Base-by-base conservation (phyloP, 2,888 invertebrate genomes). In the Baccha elongata region DNA sequence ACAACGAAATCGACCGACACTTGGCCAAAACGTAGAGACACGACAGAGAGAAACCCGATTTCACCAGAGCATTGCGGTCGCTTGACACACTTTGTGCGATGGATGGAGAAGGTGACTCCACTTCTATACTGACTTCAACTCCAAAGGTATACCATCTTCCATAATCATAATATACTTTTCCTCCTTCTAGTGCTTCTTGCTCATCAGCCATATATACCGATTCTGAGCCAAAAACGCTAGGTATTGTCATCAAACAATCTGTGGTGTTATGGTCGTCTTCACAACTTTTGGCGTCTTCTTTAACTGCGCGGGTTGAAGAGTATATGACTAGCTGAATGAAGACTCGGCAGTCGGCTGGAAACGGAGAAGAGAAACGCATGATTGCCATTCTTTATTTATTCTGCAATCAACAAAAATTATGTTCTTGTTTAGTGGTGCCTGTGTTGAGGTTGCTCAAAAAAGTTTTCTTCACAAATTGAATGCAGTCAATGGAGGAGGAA, bases 31-130 rank as follows among this genome's bases (percentile, higher is more conserved):
- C 74, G 19, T 50, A 50, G 50, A 72, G 53, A 67, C 65, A 32
- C 5, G 29, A 75, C 65, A 67, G 42, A 83, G 62, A 68, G 68
- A 83, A 83, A 83, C 83, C 83, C 78, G 83, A 83, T 83, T 83
- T 83, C 83, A 78, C 83, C 83, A 73, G 72, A 73, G 76, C 76
- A 78, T 83, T 83, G 83, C 83, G 83, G 83, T 83, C 78, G 83
- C 78, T 78, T 83, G 83, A 83, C 83, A 83, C 78, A 83, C 83
- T 78, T 83, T 83, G 78, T 73, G 78, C 64, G n/a, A n/a, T n/a
- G n/a, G n/a, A n/a, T n/a, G 68, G 68, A 83, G 83, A 83, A 83
- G 78, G 83, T 83, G 68, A 76, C 83, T 83, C 78, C 44, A 78
- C 72, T 58, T 48, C 50, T 21, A 32, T 32, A 29, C 72, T 62